A percentile compares a stretch with the other conserved stretches of the same genome.
phyloP scores from a whole-genome alignment of 2,888 invertebrate species.

The Noctua fimbriata region DNA sequence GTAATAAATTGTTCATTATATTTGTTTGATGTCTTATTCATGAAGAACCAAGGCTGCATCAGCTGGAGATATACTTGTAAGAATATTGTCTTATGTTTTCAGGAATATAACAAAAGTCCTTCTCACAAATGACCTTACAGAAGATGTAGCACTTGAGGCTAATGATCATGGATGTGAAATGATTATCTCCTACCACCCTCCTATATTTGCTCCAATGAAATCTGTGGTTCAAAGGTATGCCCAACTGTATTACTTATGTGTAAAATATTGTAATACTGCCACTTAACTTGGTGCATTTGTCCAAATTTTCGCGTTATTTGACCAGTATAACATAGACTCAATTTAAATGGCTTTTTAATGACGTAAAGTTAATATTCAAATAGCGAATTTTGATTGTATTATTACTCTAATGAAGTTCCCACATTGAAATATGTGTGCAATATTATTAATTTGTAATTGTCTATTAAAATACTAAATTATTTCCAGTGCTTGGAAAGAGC shows the following conservation, averaged over 20 bases:
- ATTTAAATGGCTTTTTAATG: fast-evolving
- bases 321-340: neutral
- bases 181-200: constrained; percentile 98
- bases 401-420: neutral
- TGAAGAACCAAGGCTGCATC: neutral
- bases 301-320: neutral
- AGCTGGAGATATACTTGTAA: neutral
- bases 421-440: neutral
- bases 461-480: neutral
- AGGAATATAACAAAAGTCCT: constrained; percentile 92
- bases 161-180: constrained; percentile 92
- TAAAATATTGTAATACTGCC: neutral
- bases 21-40: neutral
- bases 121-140: constrained; percentile 98
- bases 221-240: constrained; percentile 93
- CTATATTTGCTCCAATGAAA: constrained; percentile 96
- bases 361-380: neutral
- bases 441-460: neutral
- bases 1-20: neutral
- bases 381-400: neutral
- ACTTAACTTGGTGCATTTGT: neutral
- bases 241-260: neutral
- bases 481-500: constrained; percentile 94
- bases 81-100: constrained; percentile 64
- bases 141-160: constrained; percentile 96